Evolutionary conservation across 2,113 vertebrate species (phyloP).

Genomic region (Serilophus lunatus): DNA sequence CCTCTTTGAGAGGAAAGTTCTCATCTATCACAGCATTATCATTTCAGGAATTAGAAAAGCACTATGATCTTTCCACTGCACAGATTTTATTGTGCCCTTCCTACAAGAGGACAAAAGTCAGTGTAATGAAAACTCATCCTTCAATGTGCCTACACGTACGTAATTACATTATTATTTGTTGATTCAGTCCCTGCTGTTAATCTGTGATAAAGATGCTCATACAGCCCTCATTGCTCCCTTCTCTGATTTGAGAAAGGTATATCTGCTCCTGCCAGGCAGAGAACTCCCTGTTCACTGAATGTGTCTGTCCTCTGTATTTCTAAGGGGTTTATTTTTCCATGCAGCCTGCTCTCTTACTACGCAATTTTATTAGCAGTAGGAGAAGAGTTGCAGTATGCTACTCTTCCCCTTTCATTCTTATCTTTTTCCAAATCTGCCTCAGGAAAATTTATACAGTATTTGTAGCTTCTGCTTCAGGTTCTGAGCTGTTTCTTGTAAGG

Average conservation of each 20-base stretch:
- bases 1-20: neutral
- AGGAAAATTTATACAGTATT: neutral
- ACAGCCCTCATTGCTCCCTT: neutral
- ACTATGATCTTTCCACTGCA: neutral
- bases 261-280: neutral
- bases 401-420: neutral
- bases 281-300: neutral
- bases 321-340: neutral
- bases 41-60: neutral
- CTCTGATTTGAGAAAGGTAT: neutral
- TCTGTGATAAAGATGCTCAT: fast-evolving
- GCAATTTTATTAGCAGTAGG: neutral
- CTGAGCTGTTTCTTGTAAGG: neutral
- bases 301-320: neutral
- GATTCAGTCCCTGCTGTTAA: neutral
- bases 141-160: neutral
- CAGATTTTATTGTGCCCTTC: neutral
- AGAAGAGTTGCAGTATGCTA: neutral
- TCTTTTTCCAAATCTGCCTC: neutral
- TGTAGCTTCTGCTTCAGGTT: neutral
- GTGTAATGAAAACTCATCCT: neutral
- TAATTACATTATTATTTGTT: neutral
- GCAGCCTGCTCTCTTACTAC: neutral
- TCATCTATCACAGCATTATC: neutral
- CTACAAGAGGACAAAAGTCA: neutral